Base-by-base conservation (phyloP, 2,113 vertebrate genomes). In the Crotophaga sulcirostris region DNA sequence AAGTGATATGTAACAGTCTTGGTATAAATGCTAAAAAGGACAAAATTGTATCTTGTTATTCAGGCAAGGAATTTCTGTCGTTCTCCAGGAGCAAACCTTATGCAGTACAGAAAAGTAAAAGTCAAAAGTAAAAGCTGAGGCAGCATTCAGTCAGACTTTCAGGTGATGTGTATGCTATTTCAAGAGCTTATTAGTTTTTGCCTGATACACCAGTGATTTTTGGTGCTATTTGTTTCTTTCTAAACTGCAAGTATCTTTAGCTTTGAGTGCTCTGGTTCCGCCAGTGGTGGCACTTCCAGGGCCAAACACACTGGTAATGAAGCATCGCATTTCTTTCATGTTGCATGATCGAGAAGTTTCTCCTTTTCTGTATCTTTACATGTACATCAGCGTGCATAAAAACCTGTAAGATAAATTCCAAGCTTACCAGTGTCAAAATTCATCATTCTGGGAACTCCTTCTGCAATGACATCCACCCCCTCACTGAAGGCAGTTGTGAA, bases 351-450 rank as follows among this genome's bases (percentile, higher is more conserved):
- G 76, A 40, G 17, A 58, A 14, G 15, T 63, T 68, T 72, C 11
- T 51, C 69, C 49, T 60, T 66, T 47, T 6, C 19, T 13, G 2
- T 64, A 24, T 24, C 13, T 51, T 73, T 29, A 7, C 29, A 23
- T 38, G 16, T 73, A 72, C 33, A 54, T 34, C 51, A 77, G 19
- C 51, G 47, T 14, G n/a, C 25, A n/a, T 55, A 45, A 64, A 72
- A 38, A 13, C 23, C 25, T 68, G 34, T 45, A 47, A 36, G 18
- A 62, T 31, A 56, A 62, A 60, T 40, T 72, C 23, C 16, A 40
- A 49, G 34, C 81, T 96, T 76, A 98, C 97, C 98, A 45, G 98
- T 98, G 93, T 98, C 97, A 54, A 98, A 98, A 97, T 98, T 98
- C 45, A 98, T 96, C 52, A 98, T 96, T 8, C 96, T 96, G 2